phyloP scores from a whole-genome alignment of 1,140 invertebrate genomes.

The Latrodectus geometricus region DNA sequence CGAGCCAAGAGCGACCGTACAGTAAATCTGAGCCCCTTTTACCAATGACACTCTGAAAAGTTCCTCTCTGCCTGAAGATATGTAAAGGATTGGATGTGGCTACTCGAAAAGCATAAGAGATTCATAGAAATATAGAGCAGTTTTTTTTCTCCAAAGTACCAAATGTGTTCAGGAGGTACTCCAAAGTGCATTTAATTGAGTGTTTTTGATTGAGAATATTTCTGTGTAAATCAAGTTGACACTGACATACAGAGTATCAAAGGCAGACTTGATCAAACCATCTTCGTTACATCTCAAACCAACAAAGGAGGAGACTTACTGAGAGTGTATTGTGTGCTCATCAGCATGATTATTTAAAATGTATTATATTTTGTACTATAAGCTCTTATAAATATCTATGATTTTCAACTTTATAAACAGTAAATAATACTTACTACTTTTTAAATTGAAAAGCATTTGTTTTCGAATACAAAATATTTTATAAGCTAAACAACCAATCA shows the following conservation, averaged over 20 bases:
- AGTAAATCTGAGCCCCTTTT: no score
- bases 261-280: not conserved
- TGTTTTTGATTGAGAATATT: not conserved
- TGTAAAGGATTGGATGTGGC: not conserved
- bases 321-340: not conserved
- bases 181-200: not conserved
- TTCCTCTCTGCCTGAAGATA: not conserved
- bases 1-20: no score
- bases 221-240: not conserved
- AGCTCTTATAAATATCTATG: no score
- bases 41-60: not conserved
- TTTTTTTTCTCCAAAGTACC: not conserved
- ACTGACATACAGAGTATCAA: not conserved
- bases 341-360: no score
- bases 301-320: not conserved
- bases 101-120: not conserved
- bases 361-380: no score
- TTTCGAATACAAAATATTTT: no score
- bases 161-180: not conserved
- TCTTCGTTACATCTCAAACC: not conserved
- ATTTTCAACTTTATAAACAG: no score
- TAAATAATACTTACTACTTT: no score
- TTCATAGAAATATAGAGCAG: no score
- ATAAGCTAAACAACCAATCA: no score
- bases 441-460: no score